Evolutionary conservation across 2,888 invertebrate genomes (phyloP).

Genomic region (Sarcophaga rosellei): DNA sequence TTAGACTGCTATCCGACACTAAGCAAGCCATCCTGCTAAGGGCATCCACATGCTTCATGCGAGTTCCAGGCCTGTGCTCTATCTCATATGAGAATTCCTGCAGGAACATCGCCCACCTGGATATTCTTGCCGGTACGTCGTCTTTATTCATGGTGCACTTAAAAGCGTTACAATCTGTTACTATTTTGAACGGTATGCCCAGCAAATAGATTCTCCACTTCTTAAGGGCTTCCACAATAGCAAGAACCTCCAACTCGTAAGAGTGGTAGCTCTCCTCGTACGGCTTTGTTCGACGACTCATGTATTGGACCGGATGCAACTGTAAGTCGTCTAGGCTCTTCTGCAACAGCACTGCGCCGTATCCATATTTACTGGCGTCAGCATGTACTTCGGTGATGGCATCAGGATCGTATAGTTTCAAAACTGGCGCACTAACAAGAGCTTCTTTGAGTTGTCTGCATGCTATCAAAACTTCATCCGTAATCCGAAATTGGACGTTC

Average conservation of each 20-base stretch:
- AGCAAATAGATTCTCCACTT: too few relatives aligned
- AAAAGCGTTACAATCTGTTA: too few relatives aligned
- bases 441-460: slow-evolving; percentile 56
- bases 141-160: too few relatives aligned
- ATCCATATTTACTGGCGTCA: slow-evolving; percentile 69
- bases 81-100: slow-evolving; percentile 62
- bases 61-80: slow-evolving; percentile 63
- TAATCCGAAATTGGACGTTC: slow-evolving; percentile 55
- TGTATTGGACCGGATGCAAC: too few relatives aligned
- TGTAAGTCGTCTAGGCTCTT: slow-evolving; percentile 67
- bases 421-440: slow-evolving; percentile 65
- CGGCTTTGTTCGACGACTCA: too few relatives aligned
- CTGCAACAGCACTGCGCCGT: slow-evolving; percentile 62
- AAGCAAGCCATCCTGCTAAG: slow-evolving; percentile 49
- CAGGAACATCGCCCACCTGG: too few relatives aligned
- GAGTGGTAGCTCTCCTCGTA: too few relatives aligned
- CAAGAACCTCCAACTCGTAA: too few relatives aligned
- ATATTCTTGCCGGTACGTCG: too few relatives aligned
- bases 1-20: slow-evolving; percentile 38
- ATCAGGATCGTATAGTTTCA: slow-evolving; percentile 53
- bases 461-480: slow-evolving; percentile 43
- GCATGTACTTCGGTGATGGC: slow-evolving; percentile 69
- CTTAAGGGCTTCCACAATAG: too few relatives aligned
- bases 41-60: slow-evolving; percentile 62
- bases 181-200: too few relatives aligned